Percentiles rank a stretch among this genome's conserved stretches.
phyloP scores from a whole-genome alignment of 2,888 invertebrate genomes.

The Meliscaeva auricollis region DNA sequence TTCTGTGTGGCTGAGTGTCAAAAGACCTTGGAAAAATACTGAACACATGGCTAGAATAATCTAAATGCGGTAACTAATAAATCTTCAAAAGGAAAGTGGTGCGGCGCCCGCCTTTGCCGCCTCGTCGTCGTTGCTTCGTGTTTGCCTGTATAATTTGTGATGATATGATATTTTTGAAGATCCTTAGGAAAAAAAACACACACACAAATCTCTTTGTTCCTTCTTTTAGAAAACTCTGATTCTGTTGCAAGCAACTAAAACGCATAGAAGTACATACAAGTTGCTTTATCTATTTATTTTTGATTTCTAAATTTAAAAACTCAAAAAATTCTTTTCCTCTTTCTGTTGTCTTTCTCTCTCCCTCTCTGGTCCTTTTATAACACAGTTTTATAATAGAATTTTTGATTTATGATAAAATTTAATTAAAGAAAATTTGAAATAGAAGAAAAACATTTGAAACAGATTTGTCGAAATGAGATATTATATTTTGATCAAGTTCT shows the following conservation, averaged over 20 bases:
- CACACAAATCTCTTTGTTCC: slow-evolving; percentile 1
- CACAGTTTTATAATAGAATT: slow-evolving; percentile 24
- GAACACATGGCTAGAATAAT: slow-evolving; percentile 64
- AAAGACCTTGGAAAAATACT: slow-evolving; percentile 65
- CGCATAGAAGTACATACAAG: neutral
- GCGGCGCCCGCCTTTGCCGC: slow-evolving; percentile 4
- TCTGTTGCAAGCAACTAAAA: neutral
- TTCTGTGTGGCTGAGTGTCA: slow-evolving; percentile 58
- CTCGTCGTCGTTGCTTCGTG: neutral
- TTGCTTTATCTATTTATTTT: slow-evolving; percentile 4
- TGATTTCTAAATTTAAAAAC: slow-evolving; percentile 28
- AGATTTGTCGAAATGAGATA: slow-evolving; percentile 30
- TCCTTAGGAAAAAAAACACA: slow-evolving; percentile 25
- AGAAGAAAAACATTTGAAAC: neutral
- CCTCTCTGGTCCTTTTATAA: slow-evolving; percentile 18
- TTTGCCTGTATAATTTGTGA: neutral
- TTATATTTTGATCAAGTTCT: slow-evolving; percentile 26
- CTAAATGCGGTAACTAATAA: slow-evolving; percentile 64
- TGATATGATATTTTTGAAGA: slow-evolving; percentile 20
- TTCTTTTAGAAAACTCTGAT: neutral
- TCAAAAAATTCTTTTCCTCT: neutral
- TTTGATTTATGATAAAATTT: slow-evolving; percentile 33
- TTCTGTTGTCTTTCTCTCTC: neutral
- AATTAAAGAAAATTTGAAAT: slow-evolving; percentile 8
- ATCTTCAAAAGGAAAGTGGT: slow-evolving; percentile 57